A percentile compares a stretch with the other conserved stretches of the same genome.
phyloP scores from a whole-genome alignment of 2,888 invertebrate genomes.

The Prosopocoilus inquinatus region DNA sequence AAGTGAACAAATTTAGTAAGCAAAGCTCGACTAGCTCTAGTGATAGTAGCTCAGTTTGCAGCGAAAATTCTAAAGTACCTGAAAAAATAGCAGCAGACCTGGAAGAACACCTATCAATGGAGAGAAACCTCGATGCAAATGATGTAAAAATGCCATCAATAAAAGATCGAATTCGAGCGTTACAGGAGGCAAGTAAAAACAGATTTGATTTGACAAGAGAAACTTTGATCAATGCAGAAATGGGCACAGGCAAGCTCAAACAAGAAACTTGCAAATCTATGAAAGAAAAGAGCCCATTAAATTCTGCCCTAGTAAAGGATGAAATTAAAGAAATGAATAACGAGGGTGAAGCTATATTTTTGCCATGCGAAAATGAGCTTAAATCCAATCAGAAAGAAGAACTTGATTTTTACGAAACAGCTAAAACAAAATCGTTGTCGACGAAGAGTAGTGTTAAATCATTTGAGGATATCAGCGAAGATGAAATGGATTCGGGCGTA shows the following conservation, averaged over 20 bases:
- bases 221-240: conserved; percentile 1
- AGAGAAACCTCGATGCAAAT: conserved; percentile 25
- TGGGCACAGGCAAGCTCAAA: conserved; percentile 15
- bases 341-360: no score
- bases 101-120: conserved; percentile 17
- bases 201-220: conserved; percentile 6
- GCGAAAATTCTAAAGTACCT: conserved; percentile 17
- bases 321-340: no score
- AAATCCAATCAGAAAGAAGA: conserved; percentile 19
- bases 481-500: conserved; percentile 69
- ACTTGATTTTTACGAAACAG: conserved; percentile 19
- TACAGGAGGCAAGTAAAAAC: conserved; percentile 35
- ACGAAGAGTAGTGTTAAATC: conserved; percentile 45
- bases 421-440: conserved; percentile 33
- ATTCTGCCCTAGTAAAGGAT: background rate
- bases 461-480: conserved; percentile 50
- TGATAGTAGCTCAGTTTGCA: conserved; percentile 41
- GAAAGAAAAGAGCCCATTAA: background rate
- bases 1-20: background rate
- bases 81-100: conserved; percentile 3
- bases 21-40: conserved; percentile 43
- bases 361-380: background rate
- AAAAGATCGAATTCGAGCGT: conserved; percentile 45
- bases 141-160: conserved; percentile 40
- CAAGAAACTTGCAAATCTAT: conserved; percentile 10